Evolutionary conservation across 2,888 invertebrate species (phyloP).

Genomic region (Pycnomerus fuliginosus): DNA sequence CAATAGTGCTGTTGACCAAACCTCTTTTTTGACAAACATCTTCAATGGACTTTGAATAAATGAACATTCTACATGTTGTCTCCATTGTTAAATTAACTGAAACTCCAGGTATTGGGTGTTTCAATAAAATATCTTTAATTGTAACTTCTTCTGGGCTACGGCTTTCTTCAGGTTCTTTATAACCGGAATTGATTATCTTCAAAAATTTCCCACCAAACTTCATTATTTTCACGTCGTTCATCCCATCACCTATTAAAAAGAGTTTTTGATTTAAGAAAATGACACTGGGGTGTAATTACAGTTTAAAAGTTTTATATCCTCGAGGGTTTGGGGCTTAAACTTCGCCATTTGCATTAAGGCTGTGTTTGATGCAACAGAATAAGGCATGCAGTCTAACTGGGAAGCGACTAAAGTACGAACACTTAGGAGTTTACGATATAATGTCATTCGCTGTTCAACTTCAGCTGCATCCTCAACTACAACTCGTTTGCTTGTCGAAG

Average conservation of each 20-base stretch:
- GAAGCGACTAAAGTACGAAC: not conserved
- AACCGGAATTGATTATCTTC: not conserved
- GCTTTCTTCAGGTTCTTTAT: not conserved
- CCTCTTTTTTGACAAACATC: no score
- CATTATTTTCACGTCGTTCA: not conserved
- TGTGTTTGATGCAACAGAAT: not conserved
- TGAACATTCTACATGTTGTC: no score
- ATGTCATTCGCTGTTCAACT: not conserved
- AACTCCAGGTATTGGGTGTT: not conserved
- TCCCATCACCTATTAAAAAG: not conserved
- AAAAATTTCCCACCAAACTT: not conserved
- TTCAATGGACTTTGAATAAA: no score
- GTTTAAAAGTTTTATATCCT: not conserved
- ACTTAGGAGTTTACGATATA: not conserved
- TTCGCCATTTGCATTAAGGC: not conserved
- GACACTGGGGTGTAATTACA: not conserved
- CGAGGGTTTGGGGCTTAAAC: not conserved
- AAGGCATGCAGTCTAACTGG: not conserved
- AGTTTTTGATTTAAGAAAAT: not conserved
- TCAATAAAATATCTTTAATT: not conserved
- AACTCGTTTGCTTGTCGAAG: not conserved
- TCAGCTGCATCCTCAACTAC: not conserved
- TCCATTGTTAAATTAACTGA: not conserved
- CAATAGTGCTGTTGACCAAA: not conserved
- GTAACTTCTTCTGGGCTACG: no score